phyloP scores from a whole-genome alignment of 1,140 invertebrate genomes.

The Holcopasites calliopsidis region DNA sequence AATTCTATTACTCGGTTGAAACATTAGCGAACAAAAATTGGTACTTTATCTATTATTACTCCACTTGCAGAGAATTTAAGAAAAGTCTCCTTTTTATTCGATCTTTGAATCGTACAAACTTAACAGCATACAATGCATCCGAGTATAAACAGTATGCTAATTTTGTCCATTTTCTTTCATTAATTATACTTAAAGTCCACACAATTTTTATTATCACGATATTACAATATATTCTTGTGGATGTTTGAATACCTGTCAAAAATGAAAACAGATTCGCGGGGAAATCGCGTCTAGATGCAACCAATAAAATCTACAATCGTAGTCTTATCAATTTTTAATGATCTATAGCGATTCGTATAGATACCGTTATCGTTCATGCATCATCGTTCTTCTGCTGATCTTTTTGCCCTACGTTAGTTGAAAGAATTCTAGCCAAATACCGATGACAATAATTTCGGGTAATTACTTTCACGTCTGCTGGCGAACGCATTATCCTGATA shows the following conservation, averaged over 20 bases:
- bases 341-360: background rate
- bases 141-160: background rate
- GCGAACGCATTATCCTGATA: background rate
- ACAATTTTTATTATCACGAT: too few relatives aligned
- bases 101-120: background rate
- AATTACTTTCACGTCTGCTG: constrained; percentile 46
- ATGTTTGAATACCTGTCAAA: too few relatives aligned
- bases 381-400: constrained; percentile 1
- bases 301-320: constrained; percentile 14
- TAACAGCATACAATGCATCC: too few relatives aligned
- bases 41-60: too few relatives aligned
- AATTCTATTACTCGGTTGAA: too few relatives aligned
- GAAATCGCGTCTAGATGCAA: background rate
- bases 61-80: too few relatives aligned
- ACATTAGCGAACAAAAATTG: too few relatives aligned
- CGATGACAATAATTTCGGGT: constrained; percentile 57
- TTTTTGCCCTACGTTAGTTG: constrained; percentile 1
- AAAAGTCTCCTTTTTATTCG: background rate
- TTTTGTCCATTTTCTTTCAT: too few relatives aligned
- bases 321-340: constrained; percentile 10
- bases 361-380: background rate
- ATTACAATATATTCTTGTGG: too few relatives aligned
- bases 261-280: constrained; percentile 22
- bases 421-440: constrained; percentile 43
- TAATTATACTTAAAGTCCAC: too few relatives aligned